These are phyloP conservation scores for Helicolenus hilgendorfi DNA, from an alignment of 2,797 vertebrate species.

Conservation along the genomic window DNA sequence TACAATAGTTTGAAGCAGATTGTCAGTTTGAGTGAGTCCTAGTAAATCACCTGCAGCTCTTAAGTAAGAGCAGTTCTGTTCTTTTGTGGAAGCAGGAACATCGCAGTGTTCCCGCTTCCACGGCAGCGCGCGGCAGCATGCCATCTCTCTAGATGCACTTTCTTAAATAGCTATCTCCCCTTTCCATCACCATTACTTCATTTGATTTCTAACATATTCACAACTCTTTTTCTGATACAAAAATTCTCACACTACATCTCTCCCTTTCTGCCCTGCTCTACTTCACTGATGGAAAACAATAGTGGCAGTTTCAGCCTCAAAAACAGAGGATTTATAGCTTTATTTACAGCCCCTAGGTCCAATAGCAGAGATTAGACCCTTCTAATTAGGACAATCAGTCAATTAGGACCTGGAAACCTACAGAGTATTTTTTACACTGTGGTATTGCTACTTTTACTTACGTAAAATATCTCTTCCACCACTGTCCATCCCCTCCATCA, in stretches of 20 bases:
- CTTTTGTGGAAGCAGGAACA: not conserved
- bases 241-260: too few species aligned
- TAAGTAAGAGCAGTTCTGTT: not conserved
- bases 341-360: not conserved
- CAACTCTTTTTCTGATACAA: not conserved
- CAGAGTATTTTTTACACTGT: too few species aligned
- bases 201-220: too few species aligned
- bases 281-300: too few species aligned
- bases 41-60: not conserved
- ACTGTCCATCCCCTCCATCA: too few species aligned
- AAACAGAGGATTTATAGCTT: not conserved
- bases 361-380: not conserved
- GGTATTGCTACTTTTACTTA: too few species aligned
- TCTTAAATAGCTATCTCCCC: not conserved
- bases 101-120: too few species aligned
- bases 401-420: too few species aligned
- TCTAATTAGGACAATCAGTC: too few species aligned
- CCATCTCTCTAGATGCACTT: not conserved
- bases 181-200: not conserved
- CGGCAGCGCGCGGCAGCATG: accelerated
- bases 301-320: too few species aligned
- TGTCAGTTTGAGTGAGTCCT: not conserved
- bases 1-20: not conserved
- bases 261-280: too few species aligned
- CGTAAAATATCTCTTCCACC: too few species aligned